A percentile compares a stretch with the other conserved stretches of the same genome.
Conservation (phyloP, 2,888 invertebrate species). For the Drosophila subquinaria region DNA sequence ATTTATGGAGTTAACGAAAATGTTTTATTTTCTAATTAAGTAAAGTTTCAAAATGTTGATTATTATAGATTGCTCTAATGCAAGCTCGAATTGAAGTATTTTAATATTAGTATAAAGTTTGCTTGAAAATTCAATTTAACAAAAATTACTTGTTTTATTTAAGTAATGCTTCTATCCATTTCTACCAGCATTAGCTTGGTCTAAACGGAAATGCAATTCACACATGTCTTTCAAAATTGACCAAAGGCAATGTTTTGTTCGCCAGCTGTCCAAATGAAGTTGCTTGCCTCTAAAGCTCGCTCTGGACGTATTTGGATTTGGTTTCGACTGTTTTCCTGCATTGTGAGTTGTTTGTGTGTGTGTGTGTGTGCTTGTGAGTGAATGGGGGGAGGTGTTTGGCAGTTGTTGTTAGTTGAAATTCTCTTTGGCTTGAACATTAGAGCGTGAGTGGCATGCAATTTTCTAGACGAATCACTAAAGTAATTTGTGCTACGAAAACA, state of each 20-base stretch:
- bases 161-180: slow-evolving; percentile 4
- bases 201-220: slow-evolving; percentile 42
- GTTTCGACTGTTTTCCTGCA: slow-evolving; percentile 10
- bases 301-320: slow-evolving; percentile 18
- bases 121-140: neutral
- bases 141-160: slow-evolving; percentile 18
- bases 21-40: neutral
- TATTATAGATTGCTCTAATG: neutral
- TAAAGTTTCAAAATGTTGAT: neutral
- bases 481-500: slow-evolving; percentile 36
- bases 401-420: slow-evolving; percentile 33
- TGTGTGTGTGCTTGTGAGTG: neutral
- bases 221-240: slow-evolving; percentile 45
- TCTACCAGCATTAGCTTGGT: slow-evolving; percentile 8
- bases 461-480: slow-evolving; percentile 29
- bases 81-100: neutral
- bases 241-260: slow-evolving; percentile 37
- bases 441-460: slow-evolving; percentile 62
- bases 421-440: slow-evolving; percentile 36
- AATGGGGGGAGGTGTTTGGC: neutral
- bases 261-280: slow-evolving; percentile 20
- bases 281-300: slow-evolving; percentile 16
- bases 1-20: neutral
- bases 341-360: slow-evolving; percentile 10
- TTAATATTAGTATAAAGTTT: neutral